Evolutionary conservation across 2,888 invertebrate species (phyloP).

Genomic region (Celastrina argiolus): DNA sequence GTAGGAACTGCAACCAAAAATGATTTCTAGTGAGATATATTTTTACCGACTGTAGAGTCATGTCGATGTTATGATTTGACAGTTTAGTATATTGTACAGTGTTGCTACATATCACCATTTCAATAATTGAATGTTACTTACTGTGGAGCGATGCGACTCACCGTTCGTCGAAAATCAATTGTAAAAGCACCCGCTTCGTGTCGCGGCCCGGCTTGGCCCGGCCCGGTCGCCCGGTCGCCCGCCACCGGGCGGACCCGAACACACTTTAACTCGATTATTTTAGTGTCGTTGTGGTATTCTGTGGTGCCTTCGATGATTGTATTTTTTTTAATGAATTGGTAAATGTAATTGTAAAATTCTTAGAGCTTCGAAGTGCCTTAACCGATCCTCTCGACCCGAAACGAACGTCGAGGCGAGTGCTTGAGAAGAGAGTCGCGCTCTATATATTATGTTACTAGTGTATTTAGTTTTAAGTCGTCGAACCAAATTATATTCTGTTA

Average conservation of each 20-base stretch:
- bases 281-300: not conserved
- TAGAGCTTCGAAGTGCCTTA: slow-evolving; percentile 39
- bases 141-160: too few relatives aligned
- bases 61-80: not conserved
- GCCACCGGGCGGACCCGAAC: too few relatives aligned
- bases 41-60: not conserved
- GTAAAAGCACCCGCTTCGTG: slow-evolving; percentile 5
- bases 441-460: not conserved
- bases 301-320: not conserved
- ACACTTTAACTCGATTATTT: not conserved
- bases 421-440: not conserved
- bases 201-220: not conserved
- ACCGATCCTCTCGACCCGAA: slow-evolving; percentile 30
- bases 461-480: not conserved
- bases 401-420: slow-evolving; percentile 38
- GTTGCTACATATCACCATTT: not conserved
- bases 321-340: slow-evolving; percentile 35
- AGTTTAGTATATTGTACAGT: not conserved
- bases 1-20: not conserved
- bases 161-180: too few relatives aligned
- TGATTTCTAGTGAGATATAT: not conserved
- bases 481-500: slow-evolving; percentile 23
- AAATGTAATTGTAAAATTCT: slow-evolving; percentile 27
- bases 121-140: not conserved
- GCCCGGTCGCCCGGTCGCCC: too few relatives aligned